Evolutionary conservation across 2,797 vertebrate genomes (phyloP).

Genomic region (Todus mexicanus): DNA sequence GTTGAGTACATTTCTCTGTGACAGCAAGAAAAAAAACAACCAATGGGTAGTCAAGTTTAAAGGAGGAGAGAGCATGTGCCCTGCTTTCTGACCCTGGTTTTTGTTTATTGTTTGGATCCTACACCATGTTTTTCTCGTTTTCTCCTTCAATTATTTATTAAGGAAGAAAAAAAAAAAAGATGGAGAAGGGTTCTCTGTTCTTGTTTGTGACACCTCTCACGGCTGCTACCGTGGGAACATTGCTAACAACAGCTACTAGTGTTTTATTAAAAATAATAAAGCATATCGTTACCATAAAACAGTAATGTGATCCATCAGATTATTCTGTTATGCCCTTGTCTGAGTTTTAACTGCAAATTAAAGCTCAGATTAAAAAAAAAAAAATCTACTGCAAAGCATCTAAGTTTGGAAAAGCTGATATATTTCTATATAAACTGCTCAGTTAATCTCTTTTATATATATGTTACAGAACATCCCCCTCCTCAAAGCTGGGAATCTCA

Average conservation of each 20-base stretch:
- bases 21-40: neutral
- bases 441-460: neutral
- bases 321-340: neutral
- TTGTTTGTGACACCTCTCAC: constrained; percentile 24
- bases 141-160: constrained; percentile 62
- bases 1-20: constrained; percentile 29
- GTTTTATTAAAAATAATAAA: constrained; percentile 66
- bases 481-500: neutral
- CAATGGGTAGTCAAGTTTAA: constrained; percentile 4
- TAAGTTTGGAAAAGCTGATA: neutral
- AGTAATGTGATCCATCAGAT: constrained; percentile 15
- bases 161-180: neutral
- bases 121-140: constrained; percentile 21
- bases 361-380: constrained; percentile 28
- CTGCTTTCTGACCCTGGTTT: constrained; percentile 16
- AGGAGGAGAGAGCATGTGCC: neutral
- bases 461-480: neutral
- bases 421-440: neutral
- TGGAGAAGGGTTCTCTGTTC: neutral
- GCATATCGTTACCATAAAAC: constrained; percentile 48
- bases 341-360: constrained; percentile 21
- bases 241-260: constrained; percentile 14
- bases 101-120: constrained; percentile 55
- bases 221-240: constrained; percentile 25
- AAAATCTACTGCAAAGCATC: neutral